Evolutionary conservation across 2,797 vertebrate genomes (phyloP).

Genomic region (Melanotaenia maccullochi): DNA sequence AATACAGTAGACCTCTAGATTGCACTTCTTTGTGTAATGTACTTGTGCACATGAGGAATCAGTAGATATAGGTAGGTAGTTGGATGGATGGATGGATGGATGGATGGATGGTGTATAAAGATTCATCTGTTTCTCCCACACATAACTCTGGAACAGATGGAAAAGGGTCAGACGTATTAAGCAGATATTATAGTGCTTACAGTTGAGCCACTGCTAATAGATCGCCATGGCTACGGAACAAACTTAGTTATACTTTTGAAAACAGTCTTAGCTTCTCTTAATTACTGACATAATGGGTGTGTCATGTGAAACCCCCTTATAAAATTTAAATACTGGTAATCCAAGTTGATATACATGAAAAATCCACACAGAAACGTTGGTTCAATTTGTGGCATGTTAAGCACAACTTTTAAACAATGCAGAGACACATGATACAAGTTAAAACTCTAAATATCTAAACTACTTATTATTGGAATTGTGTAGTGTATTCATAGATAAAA

Average conservation of each 20-base stretch:
- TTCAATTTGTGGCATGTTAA: neutral
- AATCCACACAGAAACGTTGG: neutral
- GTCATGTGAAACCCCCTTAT: neutral
- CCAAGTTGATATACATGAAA: neutral
- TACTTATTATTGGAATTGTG: neutral
- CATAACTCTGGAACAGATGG: slow-evolving; percentile 40
- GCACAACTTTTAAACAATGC: neutral
- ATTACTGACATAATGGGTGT: slow-evolving; percentile 3
- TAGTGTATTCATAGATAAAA: neutral
- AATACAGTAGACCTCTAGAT: neutral
- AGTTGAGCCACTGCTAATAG: slow-evolving; percentile 49
- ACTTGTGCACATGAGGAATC: neutral
- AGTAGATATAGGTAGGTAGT: neutral
- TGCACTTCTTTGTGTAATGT: neutral
- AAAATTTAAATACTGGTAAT: neutral
- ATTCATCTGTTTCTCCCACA: slow-evolving; percentile 12
- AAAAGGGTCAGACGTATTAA: slow-evolving; percentile 49
- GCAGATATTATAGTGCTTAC: slow-evolving; percentile 48
- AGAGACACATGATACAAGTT: neutral
- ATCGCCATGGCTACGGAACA: slow-evolving; percentile 61
- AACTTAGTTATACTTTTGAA: slow-evolving; percentile 20
- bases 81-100: neutral
- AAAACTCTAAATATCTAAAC: neutral
- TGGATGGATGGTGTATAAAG: too few species aligned
- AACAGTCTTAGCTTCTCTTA: slow-evolving; percentile 38